These are phyloP conservation scores for Brachyptera putata DNA, from an alignment of 2,888 invertebrate genomes.

Conservation along the genomic window DNA sequence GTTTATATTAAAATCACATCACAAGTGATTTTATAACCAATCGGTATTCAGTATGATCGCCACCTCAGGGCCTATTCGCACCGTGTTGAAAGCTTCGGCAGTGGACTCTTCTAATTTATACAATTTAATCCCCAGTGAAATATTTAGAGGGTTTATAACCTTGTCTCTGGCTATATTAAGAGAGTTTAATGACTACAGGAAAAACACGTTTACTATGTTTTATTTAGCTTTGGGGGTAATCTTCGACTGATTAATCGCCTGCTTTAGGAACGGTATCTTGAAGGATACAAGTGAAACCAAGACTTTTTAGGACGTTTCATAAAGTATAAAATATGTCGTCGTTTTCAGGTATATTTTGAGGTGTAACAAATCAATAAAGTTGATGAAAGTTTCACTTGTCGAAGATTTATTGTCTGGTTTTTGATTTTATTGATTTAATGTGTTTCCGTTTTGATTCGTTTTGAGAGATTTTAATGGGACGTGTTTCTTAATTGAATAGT, in stretches of 20 bases:
- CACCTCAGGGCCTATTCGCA: conserved; percentile 8
- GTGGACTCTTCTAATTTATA: conserved; percentile 28
- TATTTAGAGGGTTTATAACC: conserved; percentile 19
- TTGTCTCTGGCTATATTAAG: conserved; percentile 19
- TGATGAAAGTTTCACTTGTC: too few species aligned
- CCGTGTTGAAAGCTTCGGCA: conserved; percentile 26
- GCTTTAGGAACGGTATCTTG: conserved; percentile 11
- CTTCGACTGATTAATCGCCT: conserved; percentile 5
- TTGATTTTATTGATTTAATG: too few species aligned
- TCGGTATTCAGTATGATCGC: conserved; percentile 23
- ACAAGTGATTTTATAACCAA: conserved; percentile 21
- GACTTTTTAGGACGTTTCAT: conserved; percentile 15
- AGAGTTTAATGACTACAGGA: conserved; percentile 18
- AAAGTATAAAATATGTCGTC: conserved; percentile 20
- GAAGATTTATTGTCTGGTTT: too few species aligned
- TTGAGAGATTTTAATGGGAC: too few species aligned
- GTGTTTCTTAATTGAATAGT: too few species aligned
- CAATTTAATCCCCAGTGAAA: conserved; percentile 7
- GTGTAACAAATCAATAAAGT: too few species aligned
- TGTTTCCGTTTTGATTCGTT: too few species aligned
- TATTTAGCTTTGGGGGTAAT: conserved; percentile 10
- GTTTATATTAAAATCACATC: conserved; percentile 25
- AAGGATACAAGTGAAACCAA: conserved; percentile 24
- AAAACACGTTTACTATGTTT: conserved; percentile 18
- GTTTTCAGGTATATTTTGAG: too few species aligned